Percentiles rank a stretch among this genome's conserved stretches.
phyloP scores from a whole-genome alignment of 2,797 vertebrate species.

The Oreochromis grahami region DNA sequence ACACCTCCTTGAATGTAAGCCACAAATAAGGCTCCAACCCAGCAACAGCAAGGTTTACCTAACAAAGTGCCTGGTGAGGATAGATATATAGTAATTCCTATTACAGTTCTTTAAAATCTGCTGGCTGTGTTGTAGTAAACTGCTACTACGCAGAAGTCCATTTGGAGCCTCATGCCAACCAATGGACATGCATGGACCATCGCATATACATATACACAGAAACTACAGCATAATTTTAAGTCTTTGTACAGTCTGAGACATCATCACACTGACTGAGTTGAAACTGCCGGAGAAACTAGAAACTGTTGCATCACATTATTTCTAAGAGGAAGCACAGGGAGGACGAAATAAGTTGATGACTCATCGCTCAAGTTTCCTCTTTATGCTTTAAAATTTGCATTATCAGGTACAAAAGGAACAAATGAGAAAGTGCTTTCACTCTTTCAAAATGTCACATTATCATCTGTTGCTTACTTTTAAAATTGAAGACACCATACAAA shows the following conservation, averaged over 20 bases:
- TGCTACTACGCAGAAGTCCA: background rate
- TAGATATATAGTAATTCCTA: background rate
- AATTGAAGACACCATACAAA: background rate
- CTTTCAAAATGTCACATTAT: background rate
- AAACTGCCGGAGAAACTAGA: background rate
- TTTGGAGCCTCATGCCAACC: background rate
- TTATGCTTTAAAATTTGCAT: background rate
- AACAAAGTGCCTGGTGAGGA: background rate
- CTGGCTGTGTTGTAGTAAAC: background rate
- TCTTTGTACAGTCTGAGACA: background rate
- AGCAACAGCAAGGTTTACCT: background rate
- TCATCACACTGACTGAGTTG: background rate
- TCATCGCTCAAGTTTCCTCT: background rate
- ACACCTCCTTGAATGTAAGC: background rate
- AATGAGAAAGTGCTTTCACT: background rate
- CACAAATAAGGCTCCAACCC: background rate
- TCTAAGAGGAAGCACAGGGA: background rate
- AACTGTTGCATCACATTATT: background rate
- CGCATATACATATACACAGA: background rate
- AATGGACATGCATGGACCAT: background rate
- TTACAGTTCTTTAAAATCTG: background rate
- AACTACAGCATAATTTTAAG: rapidly evolving
- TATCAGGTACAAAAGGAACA: background rate
- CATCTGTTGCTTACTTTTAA: background rate
- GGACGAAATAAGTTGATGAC: background rate